Conservation (phyloP, 2,797 vertebrate genomes). For the Eulemur mongoz region DNA sequence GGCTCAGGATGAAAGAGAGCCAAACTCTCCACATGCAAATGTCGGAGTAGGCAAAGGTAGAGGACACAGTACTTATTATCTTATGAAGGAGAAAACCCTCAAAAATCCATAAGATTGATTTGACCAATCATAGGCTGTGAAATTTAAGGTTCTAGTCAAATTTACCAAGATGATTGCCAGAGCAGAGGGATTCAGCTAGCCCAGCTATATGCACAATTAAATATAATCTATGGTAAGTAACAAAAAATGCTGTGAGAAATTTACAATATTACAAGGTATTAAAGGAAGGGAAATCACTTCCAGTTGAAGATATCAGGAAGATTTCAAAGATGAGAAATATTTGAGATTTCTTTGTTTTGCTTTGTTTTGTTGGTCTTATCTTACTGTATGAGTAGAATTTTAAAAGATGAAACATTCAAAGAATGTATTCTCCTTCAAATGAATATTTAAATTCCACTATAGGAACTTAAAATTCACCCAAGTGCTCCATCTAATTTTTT, state of each 20-base stretch:
- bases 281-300: background rate
- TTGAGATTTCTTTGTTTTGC: background rate
- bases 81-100: background rate
- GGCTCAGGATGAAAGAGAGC: background rate
- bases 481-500: background rate
- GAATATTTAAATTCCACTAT: constrained; percentile 6
- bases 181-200: background rate
- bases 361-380: background rate
- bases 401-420: constrained; percentile 10
- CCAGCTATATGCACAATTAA: background rate
- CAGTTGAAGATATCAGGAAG: background rate
- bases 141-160: background rate
- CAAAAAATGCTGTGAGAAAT: background rate
- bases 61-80: background rate
- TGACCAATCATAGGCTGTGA: background rate
- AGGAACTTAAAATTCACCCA: constrained; percentile 17
- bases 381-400: background rate
- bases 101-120: background rate
- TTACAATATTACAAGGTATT: background rate
- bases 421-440: constrained; percentile 1
- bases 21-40: background rate
- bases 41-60: background rate
- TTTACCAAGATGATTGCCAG: background rate
- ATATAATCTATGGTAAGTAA: background rate
- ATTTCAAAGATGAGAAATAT: background rate